Percentiles rank a stretch among this genome's conserved stretches.
Evolutionary conservation across 1,140 invertebrate species (phyloP).

Genomic region (Sitodiplosis mosellana): DNA sequence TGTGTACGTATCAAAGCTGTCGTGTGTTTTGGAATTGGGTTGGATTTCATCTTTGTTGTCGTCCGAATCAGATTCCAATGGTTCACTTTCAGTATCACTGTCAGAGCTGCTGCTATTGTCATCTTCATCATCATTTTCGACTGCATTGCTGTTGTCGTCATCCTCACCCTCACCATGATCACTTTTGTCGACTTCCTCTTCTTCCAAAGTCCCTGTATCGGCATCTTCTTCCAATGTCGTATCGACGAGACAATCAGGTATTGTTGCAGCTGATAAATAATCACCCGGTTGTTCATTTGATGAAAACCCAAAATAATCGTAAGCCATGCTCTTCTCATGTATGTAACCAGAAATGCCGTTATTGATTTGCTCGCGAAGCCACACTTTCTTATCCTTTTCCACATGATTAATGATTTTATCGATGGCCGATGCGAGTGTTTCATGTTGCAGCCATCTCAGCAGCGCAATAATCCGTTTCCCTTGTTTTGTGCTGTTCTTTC

Average conservation of each 20-base stretch:
- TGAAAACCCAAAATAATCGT: slow-evolving; percentile 30
- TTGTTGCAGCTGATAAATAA: too few species aligned
- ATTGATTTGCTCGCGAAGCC: slow-evolving; percentile 34
- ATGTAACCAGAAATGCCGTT: slow-evolving; percentile 41
- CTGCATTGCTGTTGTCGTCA: slow-evolving; percentile 5
- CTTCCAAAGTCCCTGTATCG: slow-evolving; percentile 8
- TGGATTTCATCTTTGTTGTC: too few species aligned
- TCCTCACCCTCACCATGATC: too few species aligned
- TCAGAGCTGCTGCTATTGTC: too few species aligned
- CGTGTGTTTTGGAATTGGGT: too few species aligned
- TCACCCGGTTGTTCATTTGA: too few species aligned
- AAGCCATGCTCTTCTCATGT: slow-evolving; percentile 30
- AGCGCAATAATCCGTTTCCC: slow-evolving; percentile 45
- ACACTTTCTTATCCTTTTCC: slow-evolving; percentile 30
- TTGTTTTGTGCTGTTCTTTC: slow-evolving; percentile 31
- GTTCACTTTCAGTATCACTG: too few species aligned
- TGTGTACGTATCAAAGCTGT: background rate
- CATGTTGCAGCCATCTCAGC: slow-evolving; percentile 53
- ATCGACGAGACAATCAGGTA: background rate
- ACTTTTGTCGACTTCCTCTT: slow-evolving; percentile 9
- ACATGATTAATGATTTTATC: slow-evolving; percentile 39
- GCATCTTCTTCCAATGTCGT: background rate
- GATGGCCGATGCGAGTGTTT: slow-evolving; percentile 46
- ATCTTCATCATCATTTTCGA: slow-evolving; percentile 8
- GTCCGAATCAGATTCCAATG: too few species aligned